Percentiles rank a stretch among this genome's conserved stretches.
Conservation (phyloP, 2,113 vertebrate genomes). For the Anolis sagrei region DNA sequence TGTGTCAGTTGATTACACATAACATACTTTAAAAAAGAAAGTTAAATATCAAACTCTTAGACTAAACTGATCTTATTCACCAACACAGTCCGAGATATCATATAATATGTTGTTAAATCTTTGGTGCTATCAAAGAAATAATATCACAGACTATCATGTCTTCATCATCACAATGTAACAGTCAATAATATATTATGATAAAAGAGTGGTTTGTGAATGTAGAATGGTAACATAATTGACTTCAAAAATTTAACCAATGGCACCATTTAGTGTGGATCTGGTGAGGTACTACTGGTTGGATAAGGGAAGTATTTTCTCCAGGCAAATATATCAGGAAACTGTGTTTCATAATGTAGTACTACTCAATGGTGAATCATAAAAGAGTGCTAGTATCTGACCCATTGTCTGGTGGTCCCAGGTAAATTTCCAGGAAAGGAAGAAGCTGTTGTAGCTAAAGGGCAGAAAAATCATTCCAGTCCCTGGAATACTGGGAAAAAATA, state of each 20-base stretch:
- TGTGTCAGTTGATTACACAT: conserved; percentile 51
- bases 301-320: no score
- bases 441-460: no score
- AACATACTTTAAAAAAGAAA: conserved; percentile 30
- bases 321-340: neutral
- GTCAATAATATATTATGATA: conserved; percentile 43
- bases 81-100: conserved; percentile 26
- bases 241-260: neutral
- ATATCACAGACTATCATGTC: conserved; percentile 27
- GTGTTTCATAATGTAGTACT: no score
- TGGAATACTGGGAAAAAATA: no score
- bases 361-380: no score
- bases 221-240: neutral
- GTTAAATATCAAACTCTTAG: conserved; percentile 44
- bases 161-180: conserved; percentile 11
- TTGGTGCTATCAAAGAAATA: neutral
- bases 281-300: neutral
- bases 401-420: no score
- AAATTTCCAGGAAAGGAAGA: no score
- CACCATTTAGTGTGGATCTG: neutral
- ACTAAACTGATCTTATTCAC: conserved; percentile 32
- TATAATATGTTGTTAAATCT: neutral
- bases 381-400: no score
- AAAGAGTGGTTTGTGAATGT: neutral
- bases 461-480: no score